phyloP scores from a whole-genome alignment of 1,140 invertebrate species.

The Hyles euphorbiae region DNA sequence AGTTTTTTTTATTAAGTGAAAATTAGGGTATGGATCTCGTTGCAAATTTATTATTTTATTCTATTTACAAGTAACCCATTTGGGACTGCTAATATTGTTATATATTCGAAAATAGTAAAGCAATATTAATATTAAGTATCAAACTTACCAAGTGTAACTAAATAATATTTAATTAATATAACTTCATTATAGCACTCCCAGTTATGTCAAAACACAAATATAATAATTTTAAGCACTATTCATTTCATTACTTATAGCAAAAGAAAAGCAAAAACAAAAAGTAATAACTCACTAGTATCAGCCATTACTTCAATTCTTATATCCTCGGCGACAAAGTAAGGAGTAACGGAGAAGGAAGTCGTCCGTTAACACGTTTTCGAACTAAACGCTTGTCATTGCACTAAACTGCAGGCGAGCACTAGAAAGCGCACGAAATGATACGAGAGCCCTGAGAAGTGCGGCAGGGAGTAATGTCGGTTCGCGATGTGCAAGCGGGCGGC shows the following conservation, averaged over 20 bases:
- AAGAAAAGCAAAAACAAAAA: conserved; percentile 8
- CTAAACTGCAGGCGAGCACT: conserved; percentile 44
- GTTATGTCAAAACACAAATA: too few relatives aligned
- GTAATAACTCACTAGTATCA: conserved; percentile 42
- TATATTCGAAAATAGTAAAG: too few relatives aligned
- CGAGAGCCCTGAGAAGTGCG: conserved; percentile 43
- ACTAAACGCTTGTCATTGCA: conserved; percentile 51
- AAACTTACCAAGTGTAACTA: too few relatives aligned
- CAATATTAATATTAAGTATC: too few relatives aligned
- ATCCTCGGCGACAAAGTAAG: conserved; percentile 21
- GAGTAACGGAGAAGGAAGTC: conserved; percentile 18
- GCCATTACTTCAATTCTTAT: conserved; percentile 33
- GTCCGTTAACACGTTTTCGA: conserved; percentile 18
- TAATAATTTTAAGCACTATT: neutral
- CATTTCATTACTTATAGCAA: neutral
- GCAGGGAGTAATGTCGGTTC: conserved; percentile 34
- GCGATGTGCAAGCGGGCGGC: conserved; percentile 8
- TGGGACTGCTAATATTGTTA: too few relatives aligned
- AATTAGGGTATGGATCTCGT: too few relatives aligned
- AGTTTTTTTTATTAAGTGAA: too few relatives aligned
- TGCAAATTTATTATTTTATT: too few relatives aligned
- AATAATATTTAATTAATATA: too few relatives aligned
- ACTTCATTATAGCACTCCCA: too few relatives aligned
- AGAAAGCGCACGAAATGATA: conserved; percentile 49
- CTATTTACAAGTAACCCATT: too few relatives aligned